These are phyloP conservation scores for Triops cancriformis DNA, from an alignment of 1,140 invertebrate species.

Conservation along the genomic window DNA sequence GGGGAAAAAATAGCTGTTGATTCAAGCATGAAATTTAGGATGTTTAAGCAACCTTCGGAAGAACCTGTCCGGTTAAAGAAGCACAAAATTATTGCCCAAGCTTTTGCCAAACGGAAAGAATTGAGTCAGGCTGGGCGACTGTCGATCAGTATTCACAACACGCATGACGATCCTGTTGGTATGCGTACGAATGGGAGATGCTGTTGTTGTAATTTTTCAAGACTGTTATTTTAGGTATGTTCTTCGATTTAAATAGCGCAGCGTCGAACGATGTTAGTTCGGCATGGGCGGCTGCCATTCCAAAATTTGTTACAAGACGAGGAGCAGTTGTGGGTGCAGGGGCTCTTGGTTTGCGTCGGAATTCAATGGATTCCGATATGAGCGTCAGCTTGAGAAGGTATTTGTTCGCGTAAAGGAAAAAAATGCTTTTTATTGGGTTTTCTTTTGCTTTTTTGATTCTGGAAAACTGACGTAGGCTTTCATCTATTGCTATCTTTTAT, in stretches of 20 bases:
- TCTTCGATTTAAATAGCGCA: conserved; percentile 71
- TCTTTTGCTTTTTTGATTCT: not conserved
- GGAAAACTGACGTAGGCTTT: too few relatives aligned
- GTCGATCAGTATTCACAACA: conserved; percentile 74
- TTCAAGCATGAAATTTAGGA: conserved; percentile 34
- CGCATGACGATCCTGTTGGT: conserved; percentile 81
- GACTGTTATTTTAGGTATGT: conserved; percentile 48
- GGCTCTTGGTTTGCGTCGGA: conserved; percentile 47
- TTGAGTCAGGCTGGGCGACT: conserved; percentile 71
- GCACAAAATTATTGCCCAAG: conserved; percentile 81
- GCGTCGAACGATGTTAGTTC: conserved; percentile 63
- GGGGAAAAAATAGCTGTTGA: not conserved
- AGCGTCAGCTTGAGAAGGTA: conserved; percentile 46
- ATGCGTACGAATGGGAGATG: conserved; percentile 27
- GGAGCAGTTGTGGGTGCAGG: conserved; percentile 49
- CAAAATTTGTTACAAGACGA: conserved; percentile 69
- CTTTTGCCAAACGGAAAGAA: conserved; percentile 76
- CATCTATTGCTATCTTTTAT: too few relatives aligned
- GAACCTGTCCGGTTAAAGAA: conserved; percentile 57
- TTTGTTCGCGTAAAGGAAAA: not conserved
- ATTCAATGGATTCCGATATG: conserved; percentile 65
- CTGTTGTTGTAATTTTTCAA: not conserved
- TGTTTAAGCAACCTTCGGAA: conserved; percentile 32
- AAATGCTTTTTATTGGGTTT: too few relatives aligned
- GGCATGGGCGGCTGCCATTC: conserved; percentile 78